Evolutionary conservation across 2,113 vertebrate species (phyloP).

Genomic region (Empidonax traillii): DNA sequence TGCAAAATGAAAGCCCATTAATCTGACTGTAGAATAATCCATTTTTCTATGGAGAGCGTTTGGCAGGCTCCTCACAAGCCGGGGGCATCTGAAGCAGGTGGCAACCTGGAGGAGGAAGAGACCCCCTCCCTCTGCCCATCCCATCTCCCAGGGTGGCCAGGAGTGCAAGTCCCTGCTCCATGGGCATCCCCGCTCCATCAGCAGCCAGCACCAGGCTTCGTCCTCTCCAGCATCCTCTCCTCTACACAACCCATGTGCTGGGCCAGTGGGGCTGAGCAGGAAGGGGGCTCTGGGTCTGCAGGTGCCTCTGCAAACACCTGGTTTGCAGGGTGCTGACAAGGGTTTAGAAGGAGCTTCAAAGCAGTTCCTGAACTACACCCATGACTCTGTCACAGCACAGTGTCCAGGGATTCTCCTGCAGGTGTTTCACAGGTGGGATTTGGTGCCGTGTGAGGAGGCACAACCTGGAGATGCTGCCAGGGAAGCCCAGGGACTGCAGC

Average conservation of each 20-base stretch:
- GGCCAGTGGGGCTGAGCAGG: not conserved
- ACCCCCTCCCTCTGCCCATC: not conserved
- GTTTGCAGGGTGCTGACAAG: not conserved
- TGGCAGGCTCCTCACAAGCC: slow-evolving; percentile 55
- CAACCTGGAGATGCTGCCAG: not conserved
- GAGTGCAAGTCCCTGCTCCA: not conserved
- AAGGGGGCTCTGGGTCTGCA: not conserved
- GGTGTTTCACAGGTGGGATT: rapidly evolving
- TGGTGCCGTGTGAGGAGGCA: not conserved
- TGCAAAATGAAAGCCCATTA: slow-evolving; percentile 79
- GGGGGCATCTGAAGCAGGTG: slow-evolving; percentile 12
- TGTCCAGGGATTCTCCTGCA: not conserved
- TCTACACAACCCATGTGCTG: not conserved
- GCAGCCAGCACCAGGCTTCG: not conserved
- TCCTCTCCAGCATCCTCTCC: not conserved
- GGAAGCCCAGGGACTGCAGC: not conserved
- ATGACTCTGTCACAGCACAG: rapidly evolving
- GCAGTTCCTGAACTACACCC: not conserved
- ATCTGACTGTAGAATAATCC: slow-evolving; percentile 79
- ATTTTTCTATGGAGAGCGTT: slow-evolving; percentile 66
- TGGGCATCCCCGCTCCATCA: not conserved
- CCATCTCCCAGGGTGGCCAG: not conserved
- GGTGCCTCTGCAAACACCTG: not conserved
- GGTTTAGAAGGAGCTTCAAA: not conserved
- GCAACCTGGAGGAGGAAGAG: not conserved